Base-by-base conservation (phyloP, 2,888 invertebrate species). In the Dorcus hopei region DNA sequence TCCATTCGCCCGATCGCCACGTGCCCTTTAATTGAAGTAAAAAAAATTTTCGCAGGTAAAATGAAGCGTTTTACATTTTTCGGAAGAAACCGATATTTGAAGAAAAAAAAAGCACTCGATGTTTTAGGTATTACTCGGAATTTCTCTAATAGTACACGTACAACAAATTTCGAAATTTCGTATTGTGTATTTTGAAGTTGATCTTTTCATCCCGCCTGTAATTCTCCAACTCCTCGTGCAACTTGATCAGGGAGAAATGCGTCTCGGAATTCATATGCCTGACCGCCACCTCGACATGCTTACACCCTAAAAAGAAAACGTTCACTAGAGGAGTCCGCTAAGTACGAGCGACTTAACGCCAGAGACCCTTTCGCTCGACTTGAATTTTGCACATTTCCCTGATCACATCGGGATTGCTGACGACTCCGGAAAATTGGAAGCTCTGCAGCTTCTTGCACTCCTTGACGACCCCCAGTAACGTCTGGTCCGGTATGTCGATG, bases 381-480 rank as follows among this genome's bases (percentile, higher is more conserved):
- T 58, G 58, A 16, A 54, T 49, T 9, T 26, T 38, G 39, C 59
- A 59, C 16, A 59, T 38, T 38, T 80, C 75, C 54, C 74, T 66
- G 48, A 81, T 63, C 5, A 80, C 75, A 48, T 78, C 74, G 58
- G 81, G 71, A 64, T 72, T 78, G 11, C 77, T 70, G 52, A 81
- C 68, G 49, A 79, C 77, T 40, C 81, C 82, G 52, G 81, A 79
- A 65, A 80, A 82, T 60, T 79, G 76, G 23, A 81, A 69, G 61
- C 70, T 73, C 40, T 75, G 75, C 50, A 82, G 67, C 39, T 73
- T 74, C 51, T 74, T 76, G 63, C 81, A 81, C 38, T 74, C 73
- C 19, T 71, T 68, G 42, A 80, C 59, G 69, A 81, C 70, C 23
- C 74, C 71, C 7, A 80, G 61, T 14, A 82, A 65, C 42, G 80